A percentile compares a stretch with the other conserved stretches of the same genome.
Conservation (phyloP, 2,113 vertebrate species). For the Columba livia region DNA sequence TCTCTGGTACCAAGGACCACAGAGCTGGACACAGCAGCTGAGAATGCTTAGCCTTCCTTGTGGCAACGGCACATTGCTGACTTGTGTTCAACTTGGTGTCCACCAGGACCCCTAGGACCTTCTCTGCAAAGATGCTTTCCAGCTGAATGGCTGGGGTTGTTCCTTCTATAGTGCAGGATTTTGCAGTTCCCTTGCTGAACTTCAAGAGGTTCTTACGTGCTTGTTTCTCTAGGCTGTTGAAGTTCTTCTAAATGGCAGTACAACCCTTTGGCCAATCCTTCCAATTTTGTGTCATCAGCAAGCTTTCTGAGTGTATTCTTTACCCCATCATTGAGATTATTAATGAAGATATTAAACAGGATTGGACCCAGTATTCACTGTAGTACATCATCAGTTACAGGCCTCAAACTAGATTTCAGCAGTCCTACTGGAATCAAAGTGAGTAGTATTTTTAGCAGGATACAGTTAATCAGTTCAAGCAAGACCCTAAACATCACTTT, state of each 20-base stretch:
- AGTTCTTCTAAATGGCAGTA: neutral
- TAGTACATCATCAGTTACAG: neutral
- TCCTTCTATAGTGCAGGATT: neutral
- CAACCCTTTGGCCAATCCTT: neutral
- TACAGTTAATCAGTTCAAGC: neutral
- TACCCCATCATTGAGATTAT: neutral
- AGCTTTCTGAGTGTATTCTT: neutral
- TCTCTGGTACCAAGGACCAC: neutral
- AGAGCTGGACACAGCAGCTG: neutral
- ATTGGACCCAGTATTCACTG: neutral
- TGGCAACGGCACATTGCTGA: neutral
- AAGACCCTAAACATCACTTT: neutral
- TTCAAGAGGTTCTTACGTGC: neutral
- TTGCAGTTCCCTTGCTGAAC: neutral
- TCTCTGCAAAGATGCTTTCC: neutral
- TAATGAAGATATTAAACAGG: neutral
- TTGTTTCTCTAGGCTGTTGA: neutral
- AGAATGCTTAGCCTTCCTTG: neutral
- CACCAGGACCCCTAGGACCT: neutral
- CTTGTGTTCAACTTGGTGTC: neutral
- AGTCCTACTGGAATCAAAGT: neutral
- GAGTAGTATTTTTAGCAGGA: neutral
- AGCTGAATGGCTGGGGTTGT: neutral
- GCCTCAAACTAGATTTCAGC: neutral
- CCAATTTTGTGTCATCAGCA: neutral